Evolutionary conservation across 2,888 invertebrate species (phyloP).

Genomic region (Sesia apiformis): DNA sequence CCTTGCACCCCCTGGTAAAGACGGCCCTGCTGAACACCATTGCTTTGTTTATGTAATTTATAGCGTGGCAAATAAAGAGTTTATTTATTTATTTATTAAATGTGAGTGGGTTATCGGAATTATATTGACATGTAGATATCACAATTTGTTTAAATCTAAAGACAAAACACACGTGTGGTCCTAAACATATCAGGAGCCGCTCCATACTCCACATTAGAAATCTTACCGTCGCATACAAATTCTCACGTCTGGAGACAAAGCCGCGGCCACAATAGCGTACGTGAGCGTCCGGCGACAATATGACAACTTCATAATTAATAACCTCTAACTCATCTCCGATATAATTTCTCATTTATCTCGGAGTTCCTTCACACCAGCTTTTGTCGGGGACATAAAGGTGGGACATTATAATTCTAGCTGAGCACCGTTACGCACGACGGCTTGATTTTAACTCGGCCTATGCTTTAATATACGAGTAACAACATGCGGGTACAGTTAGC

Average conservation of each 20-base stretch:
- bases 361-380: slow-evolving; percentile 65
- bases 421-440: slow-evolving; percentile 65
- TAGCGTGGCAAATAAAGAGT: too few relatives aligned
- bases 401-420: slow-evolving; percentile 58
- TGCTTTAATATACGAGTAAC: too few relatives aligned
- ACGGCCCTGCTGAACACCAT: too few relatives aligned
- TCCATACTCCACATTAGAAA: slow-evolving; percentile 39
- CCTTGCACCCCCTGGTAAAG: too few relatives aligned
- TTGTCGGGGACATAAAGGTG: slow-evolving; percentile 63
- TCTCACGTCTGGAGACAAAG: slow-evolving; percentile 68
- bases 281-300: slow-evolving; percentile 60
- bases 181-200: slow-evolving; percentile 42
- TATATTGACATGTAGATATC: too few relatives aligned
- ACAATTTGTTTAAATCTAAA: too few relatives aligned
- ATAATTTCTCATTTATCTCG: slow-evolving; percentile 70
- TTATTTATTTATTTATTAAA: too few relatives aligned
- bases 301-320: slow-evolving; percentile 73
- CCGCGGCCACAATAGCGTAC: slow-evolving; percentile 45
- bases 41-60: too few relatives aligned
- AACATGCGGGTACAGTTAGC: too few relatives aligned
- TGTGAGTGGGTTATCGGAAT: too few relatives aligned
- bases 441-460: too few relatives aligned
- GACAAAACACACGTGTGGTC: slow-evolving; percentile 49
- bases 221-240: slow-evolving; percentile 47
- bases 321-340: slow-evolving; percentile 69